Evolutionary conservation across 2,113 vertebrate species (phyloP).

Genomic region (Danionella cerebrum): DNA sequence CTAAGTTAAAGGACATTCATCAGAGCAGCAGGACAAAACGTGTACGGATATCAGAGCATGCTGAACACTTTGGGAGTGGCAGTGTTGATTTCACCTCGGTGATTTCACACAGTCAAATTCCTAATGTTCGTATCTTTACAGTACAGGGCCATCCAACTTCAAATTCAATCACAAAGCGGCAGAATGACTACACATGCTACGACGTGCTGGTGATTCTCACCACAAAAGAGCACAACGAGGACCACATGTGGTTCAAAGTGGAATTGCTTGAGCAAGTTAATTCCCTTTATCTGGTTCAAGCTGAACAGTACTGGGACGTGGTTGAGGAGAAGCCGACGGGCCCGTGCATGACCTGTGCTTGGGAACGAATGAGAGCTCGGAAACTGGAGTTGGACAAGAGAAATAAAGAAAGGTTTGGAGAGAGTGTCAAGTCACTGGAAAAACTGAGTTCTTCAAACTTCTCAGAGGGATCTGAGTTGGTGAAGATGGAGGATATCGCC

Average conservation of each 20-base stretch:
- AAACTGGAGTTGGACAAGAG: slow-evolving; percentile 34
- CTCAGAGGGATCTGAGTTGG: neutral
- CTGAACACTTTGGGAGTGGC: neutral
- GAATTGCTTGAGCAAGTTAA: slow-evolving; percentile 25
- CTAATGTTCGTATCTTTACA: slow-evolving; percentile 27
- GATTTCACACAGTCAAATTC: slow-evolving; percentile 14
- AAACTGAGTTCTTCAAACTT: neutral
- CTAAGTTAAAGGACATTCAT: neutral
- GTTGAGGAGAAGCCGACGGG: slow-evolving; percentile 15
- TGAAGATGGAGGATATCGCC: slow-evolving; percentile 15
- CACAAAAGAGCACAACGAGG: slow-evolving; percentile 27
- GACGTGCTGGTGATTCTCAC: slow-evolving; percentile 41
- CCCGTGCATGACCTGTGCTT: slow-evolving; percentile 43
- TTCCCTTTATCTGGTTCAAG: slow-evolving; percentile 33
- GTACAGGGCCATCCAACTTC: neutral
- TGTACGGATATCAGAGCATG: neutral
- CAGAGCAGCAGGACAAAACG: neutral
- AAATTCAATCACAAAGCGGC: neutral
- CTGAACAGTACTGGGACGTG: slow-evolving; percentile 27
- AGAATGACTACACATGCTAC: neutral
- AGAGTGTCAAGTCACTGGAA: neutral
- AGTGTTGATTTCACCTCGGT: neutral
- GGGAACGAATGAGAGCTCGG: slow-evolving; percentile 39
- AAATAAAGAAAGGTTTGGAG: neutral
- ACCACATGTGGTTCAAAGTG: slow-evolving; percentile 28